These are phyloP conservation scores for Pseudomyrmex sp. DNA, from an alignment of 1,140 invertebrate genomes.

Conservation along the genomic window DNA sequence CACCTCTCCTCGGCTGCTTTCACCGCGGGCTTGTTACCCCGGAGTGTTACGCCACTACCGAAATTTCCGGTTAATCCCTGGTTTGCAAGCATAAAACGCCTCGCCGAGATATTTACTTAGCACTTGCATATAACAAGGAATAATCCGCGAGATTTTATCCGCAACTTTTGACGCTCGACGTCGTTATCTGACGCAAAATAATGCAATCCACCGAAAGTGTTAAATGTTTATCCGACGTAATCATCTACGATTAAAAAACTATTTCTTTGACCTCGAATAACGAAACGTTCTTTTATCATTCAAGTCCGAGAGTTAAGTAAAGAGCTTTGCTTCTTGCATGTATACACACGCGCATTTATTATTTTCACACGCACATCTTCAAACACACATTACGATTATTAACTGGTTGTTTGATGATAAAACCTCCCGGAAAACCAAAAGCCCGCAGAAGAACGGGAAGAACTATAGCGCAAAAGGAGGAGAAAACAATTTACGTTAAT, in stretches of 20 bases:
- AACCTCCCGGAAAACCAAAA: conserved; percentile 69
- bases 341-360: background rate
- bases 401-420: conserved; percentile 64
- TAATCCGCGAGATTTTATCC: conserved; percentile 25
- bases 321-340: background rate
- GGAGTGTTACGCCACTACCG: conserved; percentile 8
- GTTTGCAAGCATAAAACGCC: conserved; percentile 29
- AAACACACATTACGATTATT: conserved; percentile 36
- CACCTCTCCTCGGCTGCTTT: conserved; percentile 11
- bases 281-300: background rate
- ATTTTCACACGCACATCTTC: background rate
- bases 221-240: background rate
- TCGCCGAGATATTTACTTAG: conserved; percentile 20
- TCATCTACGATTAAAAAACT: background rate
- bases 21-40: conserved; percentile 24
- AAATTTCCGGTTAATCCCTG: conserved; percentile 53
- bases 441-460: conserved; percentile 66
- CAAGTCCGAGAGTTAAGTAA: too few species aligned
- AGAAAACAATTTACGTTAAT: conserved; percentile 82
- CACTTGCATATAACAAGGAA: conserved; percentile 50
- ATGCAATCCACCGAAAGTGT: too few species aligned
- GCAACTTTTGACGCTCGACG: background rate
- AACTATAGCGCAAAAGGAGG: conserved; percentile 68
- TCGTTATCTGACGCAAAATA: background rate
- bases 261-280: background rate